Percentiles rank a stretch among this genome's conserved stretches.
Evolutionary conservation across 2,888 invertebrate genomes (phyloP).

Genomic region (Tachystola acroxantha): DNA sequence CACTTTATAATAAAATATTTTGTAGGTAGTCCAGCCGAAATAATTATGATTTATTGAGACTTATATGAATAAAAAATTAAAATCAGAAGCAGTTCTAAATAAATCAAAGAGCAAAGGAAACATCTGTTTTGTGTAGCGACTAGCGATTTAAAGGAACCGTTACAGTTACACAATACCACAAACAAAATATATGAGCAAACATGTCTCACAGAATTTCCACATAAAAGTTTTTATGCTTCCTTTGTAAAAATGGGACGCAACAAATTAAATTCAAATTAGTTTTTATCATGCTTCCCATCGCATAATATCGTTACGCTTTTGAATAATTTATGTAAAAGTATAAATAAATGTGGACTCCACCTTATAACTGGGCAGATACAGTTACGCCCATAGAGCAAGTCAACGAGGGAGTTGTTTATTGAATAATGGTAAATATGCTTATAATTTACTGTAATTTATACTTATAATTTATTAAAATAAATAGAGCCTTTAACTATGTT

Average conservation of each 20-base stretch:
- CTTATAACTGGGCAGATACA: conserved; percentile 31
- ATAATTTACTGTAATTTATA: too few relatives aligned
- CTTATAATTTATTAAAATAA: too few relatives aligned
- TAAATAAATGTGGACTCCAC: conserved; percentile 63
- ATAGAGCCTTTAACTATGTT: too few relatives aligned
- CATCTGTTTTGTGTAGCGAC: conserved; percentile 47
- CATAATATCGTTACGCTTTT: conserved; percentile 55
- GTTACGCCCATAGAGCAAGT: conserved; percentile 39
- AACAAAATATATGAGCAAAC: conserved; percentile 37
- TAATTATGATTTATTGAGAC: not conserved
- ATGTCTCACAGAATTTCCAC: conserved; percentile 35
- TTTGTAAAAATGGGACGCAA: conserved; percentile 45
- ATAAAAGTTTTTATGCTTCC: conserved; percentile 52
- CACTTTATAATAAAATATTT: too few relatives aligned
- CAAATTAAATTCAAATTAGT: conserved; percentile 65
- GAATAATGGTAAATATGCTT: conserved; percentile 4
- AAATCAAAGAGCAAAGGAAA: conserved; percentile 27
- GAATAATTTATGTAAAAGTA: conserved; percentile 60
- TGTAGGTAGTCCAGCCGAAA: too few relatives aligned
- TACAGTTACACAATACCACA: conserved; percentile 38
- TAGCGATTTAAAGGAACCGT: conserved; percentile 36
- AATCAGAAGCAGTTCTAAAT: conserved; percentile 18
- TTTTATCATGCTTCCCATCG: conserved; percentile 51
- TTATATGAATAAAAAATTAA: not conserved
- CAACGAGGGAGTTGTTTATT: conserved; percentile 4